Evolutionary conservation across 2,113 vertebrate species (phyloP), one percentile per base, ranked within the genome.

Genomic region (Pungitius pungitius): DNA sequence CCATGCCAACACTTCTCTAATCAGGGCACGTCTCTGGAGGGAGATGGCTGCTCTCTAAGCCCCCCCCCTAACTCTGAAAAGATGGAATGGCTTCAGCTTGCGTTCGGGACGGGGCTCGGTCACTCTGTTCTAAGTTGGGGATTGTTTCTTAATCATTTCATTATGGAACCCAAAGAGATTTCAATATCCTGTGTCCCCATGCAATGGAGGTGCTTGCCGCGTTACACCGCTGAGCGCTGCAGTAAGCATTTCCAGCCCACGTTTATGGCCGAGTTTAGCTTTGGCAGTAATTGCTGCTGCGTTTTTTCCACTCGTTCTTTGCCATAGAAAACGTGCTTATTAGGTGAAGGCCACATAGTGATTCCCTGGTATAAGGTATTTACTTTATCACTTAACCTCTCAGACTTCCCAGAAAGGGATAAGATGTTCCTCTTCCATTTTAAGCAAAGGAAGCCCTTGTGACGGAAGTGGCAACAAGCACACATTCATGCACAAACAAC

Each of bases 11-110:
- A 82, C 57, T 80, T 85, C 78, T 75, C 63, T 81, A 88, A 91
- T 92, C 83, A 90, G 35, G 61, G 30, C 81, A 88, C 79, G 87
- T 88, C 84, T 86, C 70, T 69, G 69, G 65, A 80, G 68, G 64
- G 65, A 74, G 61, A 84, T 82, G 78, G 78, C 83, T 73, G 76
- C 80, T 64, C 58, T 35, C 76, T 83, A 80, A 90, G 87, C 84
- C 80, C 56, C 84, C 80, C 56, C 58, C 51, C 42, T 90, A 91
- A 90, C 69, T 86, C 70, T 75, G 80, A 86, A 82, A 91, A 90
- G 78, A 90, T 90, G 91, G 85, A 64, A 63, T 0, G 51, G 75
- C 77, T 86, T 85, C 47, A 43, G 43, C 58, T 61, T 64, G 30
- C 6, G n/a, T 79, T 83, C 59, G 11, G 56, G 60, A 26, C 42